Percentiles rank a stretch among this genome's conserved stretches.
Conservation (phyloP, 2,797 vertebrate genomes). For the Pangasius djambal region DNA sequence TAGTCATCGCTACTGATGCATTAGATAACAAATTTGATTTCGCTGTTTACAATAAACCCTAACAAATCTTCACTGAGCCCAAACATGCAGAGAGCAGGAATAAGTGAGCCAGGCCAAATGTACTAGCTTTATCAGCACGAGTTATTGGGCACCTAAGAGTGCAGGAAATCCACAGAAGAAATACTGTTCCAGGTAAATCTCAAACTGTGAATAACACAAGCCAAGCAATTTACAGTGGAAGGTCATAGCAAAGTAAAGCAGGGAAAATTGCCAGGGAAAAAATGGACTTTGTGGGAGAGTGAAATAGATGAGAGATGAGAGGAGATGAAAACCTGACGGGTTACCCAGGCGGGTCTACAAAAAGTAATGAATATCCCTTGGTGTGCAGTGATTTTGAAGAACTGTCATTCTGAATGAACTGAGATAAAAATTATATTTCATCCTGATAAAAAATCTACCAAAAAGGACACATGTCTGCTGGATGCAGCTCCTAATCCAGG, state of each 20-base stretch:
- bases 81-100: conserved; percentile 60
- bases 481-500: conserved; percentile 78
- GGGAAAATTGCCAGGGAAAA: conserved; percentile 67
- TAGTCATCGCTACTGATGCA: neutral
- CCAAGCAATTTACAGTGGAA: conserved; percentile 80
- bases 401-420: conserved; percentile 82
- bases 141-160: conserved; percentile 80
- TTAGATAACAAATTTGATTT: conserved; percentile 19
- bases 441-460: conserved; percentile 76
- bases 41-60: conserved; percentile 26
- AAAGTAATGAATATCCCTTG: conserved; percentile 83
- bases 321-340: conserved; percentile 80
- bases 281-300: conserved; percentile 73
- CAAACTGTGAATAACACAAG: conserved; percentile 81
- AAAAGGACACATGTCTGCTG: conserved; percentile 78
- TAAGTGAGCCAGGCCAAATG: conserved; percentile 64
- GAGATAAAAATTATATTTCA: conserved; percentile 83
- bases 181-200: conserved; percentile 80
- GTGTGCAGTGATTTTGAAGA: conserved; percentile 79
- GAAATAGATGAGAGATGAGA: conserved; percentile 82
- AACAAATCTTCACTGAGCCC: conserved; percentile 4
- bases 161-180: conserved; percentile 75
- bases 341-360: conserved; percentile 77
- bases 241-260: conserved; percentile 81
- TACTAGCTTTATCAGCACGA: conserved; percentile 66